Conservation (phyloP, 2,113 vertebrate species). For the Cisticola juncidis region DNA sequence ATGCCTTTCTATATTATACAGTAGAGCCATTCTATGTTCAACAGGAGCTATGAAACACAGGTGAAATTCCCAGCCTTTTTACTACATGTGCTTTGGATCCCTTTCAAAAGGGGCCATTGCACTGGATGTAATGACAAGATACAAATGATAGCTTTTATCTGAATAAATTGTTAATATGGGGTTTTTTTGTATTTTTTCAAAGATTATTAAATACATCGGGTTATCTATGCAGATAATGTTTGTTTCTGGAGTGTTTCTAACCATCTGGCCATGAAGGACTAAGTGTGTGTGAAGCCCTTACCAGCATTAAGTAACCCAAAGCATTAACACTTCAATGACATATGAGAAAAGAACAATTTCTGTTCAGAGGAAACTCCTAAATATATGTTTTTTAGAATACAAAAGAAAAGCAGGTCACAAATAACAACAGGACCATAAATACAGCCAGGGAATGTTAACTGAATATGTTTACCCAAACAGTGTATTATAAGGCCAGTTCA, state of each 20-base stretch:
- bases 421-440: not conserved
- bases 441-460: not conserved
- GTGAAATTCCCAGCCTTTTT: not conserved
- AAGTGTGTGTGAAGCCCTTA: not conserved
- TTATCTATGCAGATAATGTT: not conserved
- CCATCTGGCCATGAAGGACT: not conserved
- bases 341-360: not conserved
- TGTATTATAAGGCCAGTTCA: not conserved
- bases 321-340: not conserved
- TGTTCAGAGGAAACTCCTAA: not conserved
- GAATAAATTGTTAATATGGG: not conserved
- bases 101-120: not conserved
- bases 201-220: not conserved
- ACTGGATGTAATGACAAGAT: not conserved
- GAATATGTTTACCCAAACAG: not conserved
- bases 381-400: not conserved
- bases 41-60: not conserved
- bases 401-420: not conserved
- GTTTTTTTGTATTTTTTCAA: not conserved
- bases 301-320: not conserved
- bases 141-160: not conserved
- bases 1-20: fast-evolving
- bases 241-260: not conserved
- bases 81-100: not conserved
- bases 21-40: not conserved